Base-by-base conservation (phyloP, 2,888 invertebrate genomes). In the Ichneumoninae sp. region DNA sequence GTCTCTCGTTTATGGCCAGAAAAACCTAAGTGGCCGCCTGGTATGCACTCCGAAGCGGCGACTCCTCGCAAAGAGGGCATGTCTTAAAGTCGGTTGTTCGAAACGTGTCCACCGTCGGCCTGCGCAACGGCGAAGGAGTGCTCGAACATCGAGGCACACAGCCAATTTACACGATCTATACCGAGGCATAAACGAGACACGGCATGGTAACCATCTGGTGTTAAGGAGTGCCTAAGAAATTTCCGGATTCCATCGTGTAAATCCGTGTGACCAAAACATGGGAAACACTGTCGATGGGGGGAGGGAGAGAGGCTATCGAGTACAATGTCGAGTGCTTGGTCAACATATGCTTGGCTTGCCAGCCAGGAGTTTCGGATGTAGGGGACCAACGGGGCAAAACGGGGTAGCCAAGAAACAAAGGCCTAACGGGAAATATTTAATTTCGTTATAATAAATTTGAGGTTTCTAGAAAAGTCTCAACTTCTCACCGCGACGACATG, bases 1-100 rank as follows among this genome's bases (percentile, higher is more conserved):
- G 79, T 83, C 73, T 83, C 26, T 54, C 74, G 60, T 83, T 83
- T 83, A 83, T 52, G 83, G 63, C 73, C 69, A 63, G 78, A 79
- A 75, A 65, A 83, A 79, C 74, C 79, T 44, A 40, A 44, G 50
- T 50, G 22, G 40, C 77, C 60, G 73, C 60, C 68, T 36, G 16
- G 2, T 13, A n/a, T 19, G 60, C 30, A 40, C 50, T 54, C 40
- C 36, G 60, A 70, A 52, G 8, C 33, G n/a, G 54, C 19, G 47
- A 65, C 40, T 33, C 26, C 71, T 50, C 47, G 33, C 30, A 50
- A 68, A 30, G 26, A 8, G 30, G 26, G 44, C 30, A 13, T 44
- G 7, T 81, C 73, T 50, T 30, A 40, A 22, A 57, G 70, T 57
- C 60, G 71, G 71, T 83, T 81, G 80, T 76, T 71, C 19, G 44